Percentiles rank a stretch among this genome's conserved stretches.
phyloP scores from a whole-genome alignment of 2,888 invertebrate genomes.

The Drosophila maculinotata region DNA sequence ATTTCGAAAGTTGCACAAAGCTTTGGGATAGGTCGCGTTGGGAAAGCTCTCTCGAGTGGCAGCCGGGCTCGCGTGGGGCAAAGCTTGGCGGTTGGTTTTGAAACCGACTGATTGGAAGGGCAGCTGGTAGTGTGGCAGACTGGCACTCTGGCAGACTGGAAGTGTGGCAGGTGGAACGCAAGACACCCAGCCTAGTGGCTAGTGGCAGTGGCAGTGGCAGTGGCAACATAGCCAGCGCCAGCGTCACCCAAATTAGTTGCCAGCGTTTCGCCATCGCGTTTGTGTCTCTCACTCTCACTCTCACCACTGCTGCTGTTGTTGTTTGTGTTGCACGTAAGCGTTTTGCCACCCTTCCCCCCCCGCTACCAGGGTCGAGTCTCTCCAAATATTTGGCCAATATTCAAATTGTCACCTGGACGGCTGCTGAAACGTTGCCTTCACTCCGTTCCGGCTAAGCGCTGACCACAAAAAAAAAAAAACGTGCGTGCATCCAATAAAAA shows the following conservation, averaged over 20 bases:
- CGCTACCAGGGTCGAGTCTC: conserved; percentile 29
- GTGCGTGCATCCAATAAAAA: neutral
- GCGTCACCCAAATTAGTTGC: conserved; percentile 78
- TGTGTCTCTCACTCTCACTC: conserved; percentile 49
- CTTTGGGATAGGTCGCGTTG: conserved; percentile 71
- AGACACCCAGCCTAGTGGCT: conserved; percentile 25
- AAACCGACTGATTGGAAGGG: conserved; percentile 31
- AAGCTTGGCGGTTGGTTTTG: conserved; percentile 33
- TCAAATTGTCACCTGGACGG: too few relatives aligned
- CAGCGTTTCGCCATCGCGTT: conserved; percentile 77
- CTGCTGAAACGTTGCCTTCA: too few relatives aligned
- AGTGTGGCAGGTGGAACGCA: conserved; percentile 41
- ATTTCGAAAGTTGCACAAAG: conserved; percentile 36
- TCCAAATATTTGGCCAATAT: too few relatives aligned
- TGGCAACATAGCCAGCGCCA: conserved; percentile 21
- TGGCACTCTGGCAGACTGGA: conserved; percentile 26
- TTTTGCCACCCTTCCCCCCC: too few relatives aligned
- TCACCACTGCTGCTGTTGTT: too few relatives aligned
- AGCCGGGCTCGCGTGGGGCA: too few relatives aligned
- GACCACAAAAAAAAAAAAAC: neutral
- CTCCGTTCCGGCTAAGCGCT: conserved; percentile 4
- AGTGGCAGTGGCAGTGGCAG: conserved; percentile 33
- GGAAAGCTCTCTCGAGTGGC: too few relatives aligned
- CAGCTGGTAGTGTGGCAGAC: conserved; percentile 1
- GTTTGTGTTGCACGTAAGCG: conserved; percentile 26